Evolutionary conservation across 2,888 invertebrate genomes (phyloP).

Genomic region (Ypsolopha scabrella): DNA sequence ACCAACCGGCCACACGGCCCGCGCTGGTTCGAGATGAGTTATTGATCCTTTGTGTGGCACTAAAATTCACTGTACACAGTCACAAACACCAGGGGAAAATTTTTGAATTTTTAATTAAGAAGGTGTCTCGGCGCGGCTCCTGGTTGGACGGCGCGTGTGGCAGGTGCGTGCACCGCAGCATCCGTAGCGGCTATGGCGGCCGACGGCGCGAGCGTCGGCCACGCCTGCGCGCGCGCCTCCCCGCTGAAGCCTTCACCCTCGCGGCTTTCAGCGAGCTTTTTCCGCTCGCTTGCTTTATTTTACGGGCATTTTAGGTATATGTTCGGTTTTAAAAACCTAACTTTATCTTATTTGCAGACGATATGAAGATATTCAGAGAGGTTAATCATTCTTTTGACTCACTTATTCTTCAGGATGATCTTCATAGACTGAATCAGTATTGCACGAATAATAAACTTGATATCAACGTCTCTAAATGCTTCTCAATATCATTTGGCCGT

Average conservation of each 20-base stretch:
- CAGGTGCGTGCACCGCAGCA: conserved; percentile 60
- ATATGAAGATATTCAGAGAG: too few relatives aligned
- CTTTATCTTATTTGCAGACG: too few relatives aligned
- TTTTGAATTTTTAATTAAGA: background rate
- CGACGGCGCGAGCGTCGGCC: conserved; percentile 24
- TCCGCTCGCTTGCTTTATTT: conserved; percentile 9
- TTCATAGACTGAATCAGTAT: too few relatives aligned
- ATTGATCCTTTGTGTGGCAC: background rate
- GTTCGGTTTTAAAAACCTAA: background rate
- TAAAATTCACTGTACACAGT: background rate
- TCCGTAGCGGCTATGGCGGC: conserved; percentile 50
- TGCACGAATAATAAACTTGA: too few relatives aligned
- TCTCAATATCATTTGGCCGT: too few relatives aligned
- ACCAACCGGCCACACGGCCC: too few relatives aligned
- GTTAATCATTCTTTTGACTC: too few relatives aligned
- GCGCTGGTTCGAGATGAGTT: background rate
- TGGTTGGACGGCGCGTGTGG: conserved; percentile 15
- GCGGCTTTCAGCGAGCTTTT: conserved; percentile 29
- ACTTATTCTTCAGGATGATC: too few relatives aligned
- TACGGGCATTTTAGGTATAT: background rate
- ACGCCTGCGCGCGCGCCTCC: conserved; percentile 52
- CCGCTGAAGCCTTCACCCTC: conserved; percentile 42
- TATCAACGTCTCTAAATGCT: too few relatives aligned
- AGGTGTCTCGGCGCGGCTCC: background rate
- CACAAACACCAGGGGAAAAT: background rate